Evolutionary conservation across 1,140 invertebrate species (phyloP).

Genomic region (Himalopsyche phryganea): DNA sequence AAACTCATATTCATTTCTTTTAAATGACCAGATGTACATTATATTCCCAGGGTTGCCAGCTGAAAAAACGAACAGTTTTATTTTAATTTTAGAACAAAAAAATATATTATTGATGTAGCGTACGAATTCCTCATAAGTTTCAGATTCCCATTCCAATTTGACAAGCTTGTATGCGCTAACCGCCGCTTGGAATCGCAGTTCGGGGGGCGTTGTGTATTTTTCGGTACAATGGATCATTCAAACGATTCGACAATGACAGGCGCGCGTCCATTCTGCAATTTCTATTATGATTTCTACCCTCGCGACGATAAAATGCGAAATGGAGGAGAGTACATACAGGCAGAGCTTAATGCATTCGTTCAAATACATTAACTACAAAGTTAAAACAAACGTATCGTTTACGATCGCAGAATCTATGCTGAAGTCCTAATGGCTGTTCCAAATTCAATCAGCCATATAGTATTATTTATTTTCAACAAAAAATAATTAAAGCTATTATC

Average conservation of each 20-base stretch:
- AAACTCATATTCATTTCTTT: too few relatives aligned
- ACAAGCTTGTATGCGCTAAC: slow-evolving; percentile 4
- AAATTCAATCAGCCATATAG: not conserved
- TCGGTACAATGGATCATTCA: slow-evolving; percentile 36
- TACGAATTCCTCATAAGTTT: too few relatives aligned
- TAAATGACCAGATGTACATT: too few relatives aligned
- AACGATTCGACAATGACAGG: slow-evolving; percentile 33
- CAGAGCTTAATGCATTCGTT: too few relatives aligned
- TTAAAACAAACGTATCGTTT: not conserved
- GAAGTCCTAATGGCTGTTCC: not conserved
- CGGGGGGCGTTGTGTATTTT: slow-evolving; percentile 31
- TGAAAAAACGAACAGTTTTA: too few relatives aligned
- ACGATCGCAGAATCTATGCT: not conserved
- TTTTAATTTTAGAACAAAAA: too few relatives aligned
- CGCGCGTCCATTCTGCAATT: slow-evolving; percentile 34
- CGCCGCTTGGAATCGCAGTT: slow-evolving; percentile 10
- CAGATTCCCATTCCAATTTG: too few relatives aligned
- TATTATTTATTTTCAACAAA: too few relatives aligned
- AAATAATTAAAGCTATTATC: too few relatives aligned
- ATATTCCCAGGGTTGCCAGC: too few relatives aligned
- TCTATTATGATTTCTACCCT: slow-evolving; percentile 34
- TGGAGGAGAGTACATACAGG: slow-evolving; percentile 2
- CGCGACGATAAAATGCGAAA: slow-evolving; percentile 24
- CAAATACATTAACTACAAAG: too few relatives aligned
- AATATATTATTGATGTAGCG: too few relatives aligned